A percentile compares a stretch with the other conserved stretches of the same genome.
phyloP scores from a whole-genome alignment of 1,140 invertebrate species.

The Drosophila nigromelanica region DNA sequence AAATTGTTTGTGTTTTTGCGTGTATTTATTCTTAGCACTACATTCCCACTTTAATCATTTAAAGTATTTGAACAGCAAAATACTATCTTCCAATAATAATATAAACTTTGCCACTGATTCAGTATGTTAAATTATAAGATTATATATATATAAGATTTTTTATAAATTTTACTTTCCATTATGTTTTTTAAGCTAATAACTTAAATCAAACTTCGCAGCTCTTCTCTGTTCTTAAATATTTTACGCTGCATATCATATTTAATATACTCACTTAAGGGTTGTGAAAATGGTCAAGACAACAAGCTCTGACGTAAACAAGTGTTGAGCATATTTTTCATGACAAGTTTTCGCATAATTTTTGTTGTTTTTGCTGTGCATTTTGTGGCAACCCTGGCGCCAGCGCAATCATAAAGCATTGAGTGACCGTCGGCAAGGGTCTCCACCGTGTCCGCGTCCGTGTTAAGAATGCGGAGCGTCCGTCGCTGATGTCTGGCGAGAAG shows the following conservation, averaged over 20 bases:
- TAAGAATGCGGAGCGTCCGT: conserved; percentile 50
- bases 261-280: conserved; percentile 27
- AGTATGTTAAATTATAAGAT: too few species aligned
- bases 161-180: neutral
- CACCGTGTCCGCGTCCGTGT: conserved; percentile 11
- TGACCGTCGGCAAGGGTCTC: conserved; percentile 39
- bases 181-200: neutral
- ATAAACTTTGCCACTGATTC: too few species aligned
- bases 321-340: conserved; percentile 74
- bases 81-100: neutral
- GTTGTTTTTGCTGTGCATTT: conserved; percentile 9
- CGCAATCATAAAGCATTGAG: conserved; percentile 65
- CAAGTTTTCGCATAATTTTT: conserved; percentile 52
- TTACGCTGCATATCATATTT: conserved; percentile 30
- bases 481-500: conserved; percentile 17
- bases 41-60: too few species aligned
- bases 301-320: conserved; percentile 66
- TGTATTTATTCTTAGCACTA: too few species aligned
- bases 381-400: conserved; percentile 50
- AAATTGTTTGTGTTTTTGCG: too few species aligned
- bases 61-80: neutral
- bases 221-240: neutral
- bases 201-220: neutral
- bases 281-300: conserved; percentile 16
- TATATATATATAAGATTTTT: neutral